Percentiles rank a stretch among this genome's conserved stretches.
phyloP scores from a whole-genome alignment of 2,888 invertebrate species.

The Hirtodrosophila duncani region DNA sequence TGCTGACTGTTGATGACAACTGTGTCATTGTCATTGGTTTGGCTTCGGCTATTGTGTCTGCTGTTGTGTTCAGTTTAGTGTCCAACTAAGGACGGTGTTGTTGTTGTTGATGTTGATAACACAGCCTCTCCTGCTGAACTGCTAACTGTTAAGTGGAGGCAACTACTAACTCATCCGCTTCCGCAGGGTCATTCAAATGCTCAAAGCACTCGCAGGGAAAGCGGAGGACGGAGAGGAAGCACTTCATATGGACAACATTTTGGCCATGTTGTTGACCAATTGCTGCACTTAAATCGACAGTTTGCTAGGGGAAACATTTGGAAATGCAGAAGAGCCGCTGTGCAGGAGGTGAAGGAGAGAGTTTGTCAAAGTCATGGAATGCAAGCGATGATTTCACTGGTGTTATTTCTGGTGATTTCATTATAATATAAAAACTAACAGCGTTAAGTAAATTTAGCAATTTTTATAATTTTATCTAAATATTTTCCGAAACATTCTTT shows the following conservation, averaged over 20 bases:
- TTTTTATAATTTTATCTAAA: too few relatives aligned
- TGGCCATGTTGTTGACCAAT: slow-evolving; percentile 43
- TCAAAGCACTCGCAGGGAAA: slow-evolving; percentile 19
- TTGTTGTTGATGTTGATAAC: too few relatives aligned
- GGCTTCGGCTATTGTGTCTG: slow-evolving; percentile 10
- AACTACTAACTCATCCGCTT: slow-evolving; percentile 61
- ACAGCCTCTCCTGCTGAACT: slow-evolving; percentile 30
- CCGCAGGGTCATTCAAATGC: slow-evolving; percentile 43
- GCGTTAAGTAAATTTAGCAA: too few relatives aligned
- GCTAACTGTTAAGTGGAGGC: slow-evolving; percentile 17
- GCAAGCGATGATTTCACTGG: too few relatives aligned
- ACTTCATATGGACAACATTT: slow-evolving; percentile 26
- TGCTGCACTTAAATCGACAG: slow-evolving; percentile 41
- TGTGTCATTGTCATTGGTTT: slow-evolving; percentile 33
- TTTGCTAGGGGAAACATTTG: too few relatives aligned
- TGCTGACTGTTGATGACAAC: slow-evolving; percentile 39
- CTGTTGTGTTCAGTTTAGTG: slow-evolving; percentile 9
- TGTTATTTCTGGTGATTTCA: too few relatives aligned
- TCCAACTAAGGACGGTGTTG: slow-evolving; percentile 26
- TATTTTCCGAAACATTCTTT: too few relatives aligned
- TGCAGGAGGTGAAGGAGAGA: too few relatives aligned
- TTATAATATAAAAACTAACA: too few relatives aligned
- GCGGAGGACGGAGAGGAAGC: slow-evolving; percentile 7
- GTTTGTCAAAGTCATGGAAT: too few relatives aligned
- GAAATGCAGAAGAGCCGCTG: too few relatives aligned